Conservation (phyloP, 2,797 vertebrate species). For the Cirrhinus molitorella region DNA sequence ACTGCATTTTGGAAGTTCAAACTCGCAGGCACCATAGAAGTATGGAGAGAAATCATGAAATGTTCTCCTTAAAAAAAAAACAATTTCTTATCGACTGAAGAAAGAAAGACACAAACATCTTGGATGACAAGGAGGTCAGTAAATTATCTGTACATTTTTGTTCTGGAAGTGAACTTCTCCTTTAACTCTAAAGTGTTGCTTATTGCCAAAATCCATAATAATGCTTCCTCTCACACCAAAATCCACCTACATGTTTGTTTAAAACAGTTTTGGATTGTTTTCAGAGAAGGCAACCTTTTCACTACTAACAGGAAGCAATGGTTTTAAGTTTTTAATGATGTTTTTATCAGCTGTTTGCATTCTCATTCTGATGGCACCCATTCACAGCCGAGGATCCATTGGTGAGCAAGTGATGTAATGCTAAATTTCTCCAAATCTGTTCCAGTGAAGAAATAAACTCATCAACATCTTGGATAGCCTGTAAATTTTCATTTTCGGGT, state of each 20-base stretch:
- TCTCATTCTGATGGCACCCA: too few relatives aligned
- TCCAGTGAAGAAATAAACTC: not conserved
- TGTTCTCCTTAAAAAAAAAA: too few relatives aligned
- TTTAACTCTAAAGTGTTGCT: not conserved
- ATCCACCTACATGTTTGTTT: not conserved
- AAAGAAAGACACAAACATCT: too few relatives aligned
- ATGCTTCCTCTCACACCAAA: not conserved
- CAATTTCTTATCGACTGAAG: too few relatives aligned
- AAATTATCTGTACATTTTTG: too few relatives aligned
- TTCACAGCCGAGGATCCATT: too few relatives aligned
- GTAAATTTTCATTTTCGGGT: not conserved
- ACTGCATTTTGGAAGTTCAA: too few relatives aligned
- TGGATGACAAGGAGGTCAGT: too few relatives aligned
- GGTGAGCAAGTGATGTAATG: not conserved
- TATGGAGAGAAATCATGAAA: too few relatives aligned
- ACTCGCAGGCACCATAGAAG: too few relatives aligned
- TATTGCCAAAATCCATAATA: not conserved
- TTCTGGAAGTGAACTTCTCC: too few relatives aligned
- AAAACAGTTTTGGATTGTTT: not conserved
- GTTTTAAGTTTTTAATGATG: not conserved
- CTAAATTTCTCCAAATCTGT: not conserved
- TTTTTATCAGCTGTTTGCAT: not conserved
- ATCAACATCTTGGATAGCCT: not conserved
- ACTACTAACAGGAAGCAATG: not conserved
- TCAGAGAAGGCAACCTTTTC: not conserved